Evolutionary conservation across 2,888 invertebrate species (phyloP).

Genomic region (Liopterus haemorrhoidalis): DNA sequence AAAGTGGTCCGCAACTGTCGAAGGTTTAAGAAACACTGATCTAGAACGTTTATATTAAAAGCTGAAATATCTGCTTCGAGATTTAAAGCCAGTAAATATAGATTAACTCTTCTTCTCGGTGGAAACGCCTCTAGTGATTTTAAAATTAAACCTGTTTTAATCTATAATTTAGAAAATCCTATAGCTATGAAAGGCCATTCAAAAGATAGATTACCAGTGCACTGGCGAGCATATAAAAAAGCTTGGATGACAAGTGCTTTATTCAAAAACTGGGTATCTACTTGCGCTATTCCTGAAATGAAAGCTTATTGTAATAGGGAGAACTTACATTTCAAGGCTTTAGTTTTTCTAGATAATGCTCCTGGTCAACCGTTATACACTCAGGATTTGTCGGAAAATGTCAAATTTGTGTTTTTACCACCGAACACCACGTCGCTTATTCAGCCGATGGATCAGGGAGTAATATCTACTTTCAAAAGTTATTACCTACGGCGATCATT

Average conservation of each 20-base stretch:
- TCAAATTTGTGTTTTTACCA: conserved; percentile 5
- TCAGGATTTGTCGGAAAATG: conserved; percentile 6
- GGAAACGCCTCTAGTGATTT: conserved; percentile 33
- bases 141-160: conserved; percentile 35
- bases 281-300: conserved; percentile 28
- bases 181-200: conserved; percentile 31
- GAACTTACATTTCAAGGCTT: conserved; percentile 14
- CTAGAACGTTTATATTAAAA: conserved; percentile 28
- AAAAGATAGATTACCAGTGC: conserved; percentile 34
- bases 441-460: conserved; percentile 13
- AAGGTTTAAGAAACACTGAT: too few relatives aligned
- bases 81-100: conserved; percentile 27
- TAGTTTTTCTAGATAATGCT: conserved; percentile 10
- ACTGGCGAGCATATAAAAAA: conserved; percentile 36
- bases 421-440: conserved; percentile 6
- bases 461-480: conserved; percentile 23
- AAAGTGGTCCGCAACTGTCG: too few relatives aligned
- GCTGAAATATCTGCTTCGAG: conserved; percentile 27
- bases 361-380: conserved; percentile 3
- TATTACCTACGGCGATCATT: conserved; percentile 28
- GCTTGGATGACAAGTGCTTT: conserved; percentile 33
- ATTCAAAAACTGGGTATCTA: conserved; percentile 34
- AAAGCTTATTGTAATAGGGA: conserved; percentile 25
- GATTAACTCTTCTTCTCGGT: conserved; percentile 34
- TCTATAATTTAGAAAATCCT: conserved; percentile 27